Evolutionary conservation across 2,888 invertebrate genomes (phyloP).

Genomic region (Dynastes hyllus): DNA sequence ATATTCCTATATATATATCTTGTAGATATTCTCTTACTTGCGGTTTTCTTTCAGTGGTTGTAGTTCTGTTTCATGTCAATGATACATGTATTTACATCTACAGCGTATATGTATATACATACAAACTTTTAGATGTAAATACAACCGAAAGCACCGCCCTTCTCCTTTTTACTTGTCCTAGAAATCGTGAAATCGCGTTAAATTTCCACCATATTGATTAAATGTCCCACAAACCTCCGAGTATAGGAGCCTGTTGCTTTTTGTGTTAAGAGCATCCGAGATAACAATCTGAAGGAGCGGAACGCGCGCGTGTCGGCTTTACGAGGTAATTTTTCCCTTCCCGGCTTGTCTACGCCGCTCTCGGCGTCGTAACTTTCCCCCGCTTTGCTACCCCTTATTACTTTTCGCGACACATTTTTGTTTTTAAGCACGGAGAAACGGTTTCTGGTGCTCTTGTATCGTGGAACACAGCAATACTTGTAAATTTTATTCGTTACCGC

Average conservation of each 20-base stretch:
- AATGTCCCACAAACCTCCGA: slow-evolving; percentile 4
- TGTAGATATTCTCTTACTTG: too few species aligned
- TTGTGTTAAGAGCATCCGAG: slow-evolving; percentile 49
- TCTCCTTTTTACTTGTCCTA: too few species aligned
- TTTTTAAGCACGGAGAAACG: slow-evolving; percentile 13
- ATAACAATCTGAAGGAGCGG: slow-evolving; percentile 48
- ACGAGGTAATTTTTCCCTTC: slow-evolving; percentile 46
- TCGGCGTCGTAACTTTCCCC: slow-evolving; percentile 17
- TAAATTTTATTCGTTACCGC: slow-evolving; percentile 24
- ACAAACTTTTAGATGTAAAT: too few species aligned
- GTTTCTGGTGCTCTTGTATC: not conserved
- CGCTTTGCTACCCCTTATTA: slow-evolving; percentile 26
- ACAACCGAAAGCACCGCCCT: too few species aligned
- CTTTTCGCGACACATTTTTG: slow-evolving; percentile 33
- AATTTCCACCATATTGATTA: slow-evolving; percentile 25
- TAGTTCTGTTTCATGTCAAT: too few species aligned
- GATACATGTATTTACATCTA: too few species aligned
- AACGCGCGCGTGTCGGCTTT: slow-evolving; percentile 41
- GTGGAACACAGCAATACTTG: slow-evolving; percentile 7
- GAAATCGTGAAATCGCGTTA: not conserved
- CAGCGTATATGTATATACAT: too few species aligned
- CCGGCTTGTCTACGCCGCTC: slow-evolving; percentile 1
- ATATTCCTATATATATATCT: too few species aligned
- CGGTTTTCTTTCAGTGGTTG: too few species aligned
- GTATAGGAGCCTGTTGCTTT: slow-evolving; percentile 45